phyloP scores from a whole-genome alignment of 2,888 invertebrate genomes.

The Caenorhabditis sp. region DNA sequence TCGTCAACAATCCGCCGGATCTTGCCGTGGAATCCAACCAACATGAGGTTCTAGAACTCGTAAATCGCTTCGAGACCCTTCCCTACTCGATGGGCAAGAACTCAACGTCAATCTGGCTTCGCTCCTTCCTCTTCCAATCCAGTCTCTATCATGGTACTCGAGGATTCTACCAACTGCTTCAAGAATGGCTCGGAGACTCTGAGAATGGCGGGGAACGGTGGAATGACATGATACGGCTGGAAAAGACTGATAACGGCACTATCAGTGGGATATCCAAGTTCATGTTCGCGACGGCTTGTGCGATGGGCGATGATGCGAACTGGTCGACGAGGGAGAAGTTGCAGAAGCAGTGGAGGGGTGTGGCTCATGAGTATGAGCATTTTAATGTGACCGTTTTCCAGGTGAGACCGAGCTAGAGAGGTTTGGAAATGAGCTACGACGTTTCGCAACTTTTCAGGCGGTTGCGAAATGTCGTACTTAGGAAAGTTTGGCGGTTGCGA shows the following conservation, averaged over 20 bases:
- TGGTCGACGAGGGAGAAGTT: slow-evolving; percentile 70
- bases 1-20: slow-evolving; percentile 76
- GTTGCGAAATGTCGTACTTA: no score
- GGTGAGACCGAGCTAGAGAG: no score
- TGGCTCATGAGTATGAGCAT: slow-evolving; percentile 67
- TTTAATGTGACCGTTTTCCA: slow-evolving; percentile 78
- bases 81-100: slow-evolving; percentile 78
- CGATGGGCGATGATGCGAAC: slow-evolving; percentile 73
- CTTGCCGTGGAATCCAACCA: slow-evolving; percentile 59
- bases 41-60: slow-evolving; percentile 68
- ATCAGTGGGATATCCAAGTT: slow-evolving; percentile 69
- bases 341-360: slow-evolving; percentile 73
- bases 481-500: no score
- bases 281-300: slow-evolving; percentile 77
- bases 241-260: slow-evolving; percentile 56
- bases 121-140: slow-evolving; percentile 71
- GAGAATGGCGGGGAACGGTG: slow-evolving; percentile 74
- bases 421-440: no score
- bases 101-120: slow-evolving; percentile 77
- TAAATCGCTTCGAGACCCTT: slow-evolving; percentile 73
- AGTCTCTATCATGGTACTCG: slow-evolving; percentile 65
- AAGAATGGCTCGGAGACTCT: slow-evolving; percentile 74
- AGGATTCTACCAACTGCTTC: slow-evolving; percentile 69
- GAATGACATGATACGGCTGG: slow-evolving; percentile 75
- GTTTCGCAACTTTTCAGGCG: no score